A percentile compares a stretch with the other conserved stretches of the same genome.
phyloP scores from a whole-genome alignment of 2,888 invertebrate genomes.

The Drosophila robusta region DNA sequence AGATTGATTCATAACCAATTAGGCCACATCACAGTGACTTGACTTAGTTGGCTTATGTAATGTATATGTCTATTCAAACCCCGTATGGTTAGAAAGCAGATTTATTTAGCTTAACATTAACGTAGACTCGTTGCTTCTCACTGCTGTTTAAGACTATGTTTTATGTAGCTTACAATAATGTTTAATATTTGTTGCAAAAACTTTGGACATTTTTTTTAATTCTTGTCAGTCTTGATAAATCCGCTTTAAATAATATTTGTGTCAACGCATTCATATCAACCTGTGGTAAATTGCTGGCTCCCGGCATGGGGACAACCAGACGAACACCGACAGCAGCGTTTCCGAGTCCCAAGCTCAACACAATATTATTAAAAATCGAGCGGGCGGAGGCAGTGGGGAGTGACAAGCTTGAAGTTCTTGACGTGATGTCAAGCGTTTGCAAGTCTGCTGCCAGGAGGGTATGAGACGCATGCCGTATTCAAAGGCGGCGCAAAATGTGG shows the following conservation, averaged over 20 bases:
- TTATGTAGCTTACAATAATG: too few relatives aligned
- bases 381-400: not conserved
- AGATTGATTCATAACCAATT: not conserved
- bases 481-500: constrained; percentile 45
- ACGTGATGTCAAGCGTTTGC: constrained; percentile 58
- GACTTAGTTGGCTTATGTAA: not conserved
- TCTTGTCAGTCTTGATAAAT: not conserved
- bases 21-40: not conserved
- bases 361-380: constrained; percentile 57
- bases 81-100: too few relatives aligned
- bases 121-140: too few relatives aligned
- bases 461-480: constrained; percentile 28
- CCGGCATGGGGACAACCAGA: constrained; percentile 4
- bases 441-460: constrained; percentile 5
- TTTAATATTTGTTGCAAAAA: too few relatives aligned
- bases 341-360: constrained; percentile 11
- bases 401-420: constrained; percentile 46
- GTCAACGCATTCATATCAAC: constrained; percentile 21
- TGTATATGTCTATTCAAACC: too few relatives aligned
- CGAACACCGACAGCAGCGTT: constrained; percentile 11
- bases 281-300: constrained; percentile 29
- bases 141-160: too few relatives aligned
- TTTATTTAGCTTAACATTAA: too few relatives aligned
- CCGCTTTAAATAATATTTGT: constrained; percentile 12
- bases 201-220: not conserved